Conservation (phyloP, 1,140 invertebrate species). For the Nautilus pompilius region DNA sequence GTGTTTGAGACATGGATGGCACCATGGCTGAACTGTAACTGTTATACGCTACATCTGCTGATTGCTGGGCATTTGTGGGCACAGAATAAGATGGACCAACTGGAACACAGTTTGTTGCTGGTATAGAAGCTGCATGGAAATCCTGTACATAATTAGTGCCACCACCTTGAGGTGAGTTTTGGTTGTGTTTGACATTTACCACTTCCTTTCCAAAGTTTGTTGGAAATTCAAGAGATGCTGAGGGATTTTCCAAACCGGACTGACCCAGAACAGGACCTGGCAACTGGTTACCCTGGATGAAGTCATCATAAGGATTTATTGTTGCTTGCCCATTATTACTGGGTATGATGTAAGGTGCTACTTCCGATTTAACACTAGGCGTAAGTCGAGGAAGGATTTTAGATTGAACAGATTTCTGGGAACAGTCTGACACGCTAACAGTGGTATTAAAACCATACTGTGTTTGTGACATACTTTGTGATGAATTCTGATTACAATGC, state of each 20-base stretch:
- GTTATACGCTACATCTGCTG: too few relatives aligned
- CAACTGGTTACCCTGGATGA: neutral
- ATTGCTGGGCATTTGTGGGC: too few relatives aligned
- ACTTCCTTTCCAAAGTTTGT: conserved; percentile 1
- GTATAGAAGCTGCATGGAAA: too few relatives aligned
- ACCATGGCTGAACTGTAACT: too few relatives aligned
- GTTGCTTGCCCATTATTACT: conserved; percentile 22
- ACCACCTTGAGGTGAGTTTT: neutral
- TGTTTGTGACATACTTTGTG: too few relatives aligned
- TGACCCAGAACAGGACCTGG: neutral
- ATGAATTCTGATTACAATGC: too few relatives aligned
- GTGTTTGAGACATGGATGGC: too few relatives aligned
- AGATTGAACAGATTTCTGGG: conserved; percentile 20
- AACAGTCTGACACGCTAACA: neutral
- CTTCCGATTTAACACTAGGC: conserved; percentile 37
- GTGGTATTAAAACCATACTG: neutral
- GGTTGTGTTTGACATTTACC: neutral
- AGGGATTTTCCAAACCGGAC: neutral
- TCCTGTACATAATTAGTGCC: too few relatives aligned
- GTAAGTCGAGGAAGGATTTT: conserved; percentile 39
- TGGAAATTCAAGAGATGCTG: neutral
- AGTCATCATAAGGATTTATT: conserved; percentile 3
- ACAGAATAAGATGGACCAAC: too few relatives aligned
- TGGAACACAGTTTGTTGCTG: too few relatives aligned
- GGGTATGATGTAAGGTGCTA: conserved; percentile 47